Evolutionary conservation across 2,113 vertebrate species (phyloP).

Genomic region (Baryphthengus martii): DNA sequence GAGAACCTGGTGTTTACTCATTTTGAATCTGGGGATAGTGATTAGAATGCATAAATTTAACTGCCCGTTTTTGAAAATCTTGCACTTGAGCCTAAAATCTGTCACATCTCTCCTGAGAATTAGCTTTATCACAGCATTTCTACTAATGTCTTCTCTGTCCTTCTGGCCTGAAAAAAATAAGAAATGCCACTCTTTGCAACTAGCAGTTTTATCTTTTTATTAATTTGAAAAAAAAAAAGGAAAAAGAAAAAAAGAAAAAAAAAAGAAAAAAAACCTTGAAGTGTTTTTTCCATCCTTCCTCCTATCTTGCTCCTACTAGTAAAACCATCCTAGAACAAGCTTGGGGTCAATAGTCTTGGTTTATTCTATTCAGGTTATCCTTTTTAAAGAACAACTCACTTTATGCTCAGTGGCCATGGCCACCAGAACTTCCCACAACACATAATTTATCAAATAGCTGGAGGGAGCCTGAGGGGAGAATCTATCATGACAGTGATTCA

Average conservation of each 20-base stretch:
- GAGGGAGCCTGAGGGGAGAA: not conserved
- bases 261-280: not conserved
- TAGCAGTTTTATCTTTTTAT: not conserved
- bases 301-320: not conserved
- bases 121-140: not conserved
- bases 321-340: not conserved
- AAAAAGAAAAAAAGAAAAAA: too few relatives aligned
- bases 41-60: not conserved
- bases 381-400: not conserved
- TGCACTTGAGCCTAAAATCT: not conserved
- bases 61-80: not conserved
- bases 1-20: not conserved
- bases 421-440: not conserved
- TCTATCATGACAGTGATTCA: not conserved
- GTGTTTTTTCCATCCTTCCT: not conserved
- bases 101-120: not conserved
- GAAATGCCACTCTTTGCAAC: not conserved
- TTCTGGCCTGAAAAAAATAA: not conserved
- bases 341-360: not conserved
- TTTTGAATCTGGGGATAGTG: not conserved
- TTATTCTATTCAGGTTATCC: not conserved
- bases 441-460: not conserved
- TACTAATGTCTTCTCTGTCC: not conserved
- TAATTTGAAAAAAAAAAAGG: not conserved
- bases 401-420: not conserved